Evolutionary conservation across 2,888 invertebrate species (phyloP).

Genomic region (Chrysolina haemoptera): DNA sequence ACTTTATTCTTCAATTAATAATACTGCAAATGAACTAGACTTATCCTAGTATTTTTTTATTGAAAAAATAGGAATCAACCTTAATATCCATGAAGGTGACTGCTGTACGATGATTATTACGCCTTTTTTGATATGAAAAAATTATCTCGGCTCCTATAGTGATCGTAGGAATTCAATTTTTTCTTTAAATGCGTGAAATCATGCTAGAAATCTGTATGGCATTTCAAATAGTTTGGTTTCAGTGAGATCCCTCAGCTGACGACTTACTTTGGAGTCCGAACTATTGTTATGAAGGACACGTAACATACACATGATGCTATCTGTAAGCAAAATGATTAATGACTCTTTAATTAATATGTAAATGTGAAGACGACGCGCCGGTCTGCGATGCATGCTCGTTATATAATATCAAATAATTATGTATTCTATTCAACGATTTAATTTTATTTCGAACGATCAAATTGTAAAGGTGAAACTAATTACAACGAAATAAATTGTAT

Average conservation of each 20-base stretch:
- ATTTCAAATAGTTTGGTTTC: no score
- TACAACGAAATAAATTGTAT: not conserved
- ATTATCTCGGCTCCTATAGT: no score
- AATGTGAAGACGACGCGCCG: conserved; percentile 8
- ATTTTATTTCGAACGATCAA: not conserved
- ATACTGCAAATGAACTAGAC: no score
- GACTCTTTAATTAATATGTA: conserved; percentile 12
- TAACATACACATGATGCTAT: not conserved
- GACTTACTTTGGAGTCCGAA: not conserved
- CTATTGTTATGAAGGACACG: not conserved
- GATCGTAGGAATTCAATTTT: no score
- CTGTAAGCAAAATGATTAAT: not conserved
- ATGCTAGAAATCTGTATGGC: no score
- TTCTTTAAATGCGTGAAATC: no score
- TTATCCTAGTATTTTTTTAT: no score
- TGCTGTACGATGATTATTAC: no score
- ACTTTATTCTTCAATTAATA: no score
- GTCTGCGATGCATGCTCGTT: not conserved
- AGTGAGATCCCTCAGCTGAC: not conserved
- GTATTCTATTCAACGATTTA: not conserved
- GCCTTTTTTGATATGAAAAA: no score
- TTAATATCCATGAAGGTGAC: no score
- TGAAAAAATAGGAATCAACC: no score
- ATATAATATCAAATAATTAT: not conserved
- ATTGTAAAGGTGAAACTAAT: not conserved